A percentile compares a stretch with the other conserved stretches of the same genome.
These are phyloP conservation scores for Pelecanus crispus DNA, from an alignment of 2,113 vertebrate genomes.

Conservation along the genomic window DNA sequence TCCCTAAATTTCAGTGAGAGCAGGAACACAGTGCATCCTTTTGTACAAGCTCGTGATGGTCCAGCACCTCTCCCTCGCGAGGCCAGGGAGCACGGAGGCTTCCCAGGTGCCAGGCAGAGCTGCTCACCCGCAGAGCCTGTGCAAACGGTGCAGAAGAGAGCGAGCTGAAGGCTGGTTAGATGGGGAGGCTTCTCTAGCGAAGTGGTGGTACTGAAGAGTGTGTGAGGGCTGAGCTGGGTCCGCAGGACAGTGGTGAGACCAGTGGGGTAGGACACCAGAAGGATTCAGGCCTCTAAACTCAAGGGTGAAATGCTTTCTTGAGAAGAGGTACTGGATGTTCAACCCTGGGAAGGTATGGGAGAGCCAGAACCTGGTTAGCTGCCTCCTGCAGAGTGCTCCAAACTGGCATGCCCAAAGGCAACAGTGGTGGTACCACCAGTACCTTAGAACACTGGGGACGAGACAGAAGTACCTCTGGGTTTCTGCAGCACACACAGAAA, in stretches of 20 bases:
- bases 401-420: background rate
- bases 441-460: background rate
- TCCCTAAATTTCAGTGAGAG: background rate
- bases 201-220: fast-evolving
- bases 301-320: background rate
- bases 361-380: background rate
- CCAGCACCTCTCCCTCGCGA: background rate
- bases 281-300: background rate
- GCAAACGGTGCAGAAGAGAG: background rate
- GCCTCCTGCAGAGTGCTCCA: background rate
- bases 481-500: background rate
- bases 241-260: fast-evolving
- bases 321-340: background rate
- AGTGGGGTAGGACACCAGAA: too few species aligned
- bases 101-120: background rate
- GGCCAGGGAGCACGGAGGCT: background rate
- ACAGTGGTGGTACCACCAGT: background rate
- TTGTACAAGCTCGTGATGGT: too few species aligned
- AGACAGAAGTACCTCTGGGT: background rate
- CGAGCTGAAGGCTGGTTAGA: fast-evolving
- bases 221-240: background rate
- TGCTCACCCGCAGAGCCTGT: background rate
- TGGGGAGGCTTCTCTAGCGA: background rate
- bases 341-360: background rate
- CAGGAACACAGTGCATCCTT: background rate